Conservation (phyloP, 2,797 vertebrate species). For the Xiphorhynchus erythropygius region DNA sequence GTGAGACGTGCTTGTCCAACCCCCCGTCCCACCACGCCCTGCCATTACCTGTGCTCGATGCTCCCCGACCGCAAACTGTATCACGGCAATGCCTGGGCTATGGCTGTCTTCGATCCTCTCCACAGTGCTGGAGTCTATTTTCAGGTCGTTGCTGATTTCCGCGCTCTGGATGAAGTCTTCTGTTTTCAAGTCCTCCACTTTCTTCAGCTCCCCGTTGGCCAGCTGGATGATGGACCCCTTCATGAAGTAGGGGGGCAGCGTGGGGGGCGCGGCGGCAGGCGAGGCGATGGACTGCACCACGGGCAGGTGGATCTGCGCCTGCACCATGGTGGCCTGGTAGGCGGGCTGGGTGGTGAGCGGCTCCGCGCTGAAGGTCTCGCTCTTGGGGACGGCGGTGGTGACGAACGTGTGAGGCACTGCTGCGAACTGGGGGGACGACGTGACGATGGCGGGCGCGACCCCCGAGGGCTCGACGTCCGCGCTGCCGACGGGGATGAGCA, state of each 20-base stretch:
- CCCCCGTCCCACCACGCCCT: rapidly evolving
- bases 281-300: conserved; percentile 82
- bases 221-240: conserved; percentile 99
- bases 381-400: conserved; percentile 86
- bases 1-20: neutral
- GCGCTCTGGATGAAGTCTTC: conserved; percentile 99
- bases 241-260: conserved; percentile 94
- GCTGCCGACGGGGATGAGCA: conserved; percentile 91
- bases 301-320: conserved; percentile 93
- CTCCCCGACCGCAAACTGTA: conserved; percentile 96
- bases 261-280: conserved; percentile 79
- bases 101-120: conserved; percentile 93
- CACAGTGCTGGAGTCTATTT: conserved; percentile 98
- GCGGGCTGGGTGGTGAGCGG: conserved; percentile 77
- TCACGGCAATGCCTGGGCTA: conserved; percentile 87
- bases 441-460: conserved; percentile 81
- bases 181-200: conserved; percentile 96
- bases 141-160: conserved; percentile 95
- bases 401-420: conserved; percentile 91
- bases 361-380: conserved; percentile 83
- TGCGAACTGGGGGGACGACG: conserved; percentile 84
- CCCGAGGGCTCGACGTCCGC: conserved; percentile 84
- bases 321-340: conserved; percentile 85
- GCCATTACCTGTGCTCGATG: conserved; percentile 91
- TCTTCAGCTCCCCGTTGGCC: conserved; percentile 96